Evolutionary conservation across 2,797 vertebrate genomes (phyloP).

Genomic region (Fundulus diaphanus): DNA sequence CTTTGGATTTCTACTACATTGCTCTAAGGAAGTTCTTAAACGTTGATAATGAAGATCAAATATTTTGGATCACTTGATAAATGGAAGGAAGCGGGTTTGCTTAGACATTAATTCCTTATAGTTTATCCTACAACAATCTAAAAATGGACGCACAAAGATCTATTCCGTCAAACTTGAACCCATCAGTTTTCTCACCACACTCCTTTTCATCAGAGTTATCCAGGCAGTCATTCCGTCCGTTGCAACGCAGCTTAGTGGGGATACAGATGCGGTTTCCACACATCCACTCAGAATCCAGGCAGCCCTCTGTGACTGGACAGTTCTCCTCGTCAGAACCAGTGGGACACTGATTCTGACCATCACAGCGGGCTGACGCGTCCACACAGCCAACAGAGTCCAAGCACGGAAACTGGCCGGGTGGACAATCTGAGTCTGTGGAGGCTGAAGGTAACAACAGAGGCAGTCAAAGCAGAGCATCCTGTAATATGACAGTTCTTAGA

Average conservation of each 20-base stretch:
- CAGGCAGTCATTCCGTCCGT: slow-evolving; percentile 83
- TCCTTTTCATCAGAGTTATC: slow-evolving; percentile 88
- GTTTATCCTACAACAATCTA: too few species aligned
- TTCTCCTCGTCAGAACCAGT: slow-evolving; percentile 83
- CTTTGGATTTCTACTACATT: not conserved
- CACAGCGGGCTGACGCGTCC: slow-evolving; percentile 77
- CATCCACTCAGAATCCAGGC: slow-evolving; percentile 85
- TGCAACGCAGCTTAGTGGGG: slow-evolving; percentile 79
- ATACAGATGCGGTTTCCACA: slow-evolving; percentile 87
- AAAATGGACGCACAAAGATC: not conserved
- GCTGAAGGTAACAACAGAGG: not conserved
- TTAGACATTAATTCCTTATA: not conserved
- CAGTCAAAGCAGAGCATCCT: not conserved
- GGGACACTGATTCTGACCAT: slow-evolving; percentile 81
- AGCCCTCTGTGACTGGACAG: slow-evolving; percentile 74
- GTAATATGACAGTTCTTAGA: not conserved
- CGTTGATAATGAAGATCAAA: not conserved
- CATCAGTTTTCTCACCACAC: slow-evolving; percentile 74
- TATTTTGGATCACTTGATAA: not conserved
- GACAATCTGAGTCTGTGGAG: slow-evolving; percentile 69
- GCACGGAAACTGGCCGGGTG: slow-evolving; percentile 79
- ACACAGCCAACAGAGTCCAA: slow-evolving; percentile 79
- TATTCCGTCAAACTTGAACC: not conserved
- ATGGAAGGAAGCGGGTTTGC: not conserved
- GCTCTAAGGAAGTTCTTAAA: not conserved